Conservation (phyloP, 2,113 vertebrate genomes). For the Clarias magur region DNA sequence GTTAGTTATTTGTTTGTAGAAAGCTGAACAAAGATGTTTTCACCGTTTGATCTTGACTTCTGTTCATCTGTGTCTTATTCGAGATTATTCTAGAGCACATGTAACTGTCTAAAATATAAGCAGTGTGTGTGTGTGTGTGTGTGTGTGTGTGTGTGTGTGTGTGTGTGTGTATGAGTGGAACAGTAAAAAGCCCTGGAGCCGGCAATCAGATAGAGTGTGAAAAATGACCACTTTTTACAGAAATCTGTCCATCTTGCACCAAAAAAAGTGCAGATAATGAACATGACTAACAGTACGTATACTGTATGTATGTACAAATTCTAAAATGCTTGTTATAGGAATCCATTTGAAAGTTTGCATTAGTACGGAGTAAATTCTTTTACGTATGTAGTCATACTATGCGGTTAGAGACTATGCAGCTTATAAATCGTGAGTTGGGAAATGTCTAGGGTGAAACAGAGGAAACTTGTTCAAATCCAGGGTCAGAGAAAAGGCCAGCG, state of each 20-base stretch:
- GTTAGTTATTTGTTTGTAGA: not conserved
- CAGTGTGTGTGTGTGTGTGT: too few relatives aligned
- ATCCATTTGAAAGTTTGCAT: not conserved
- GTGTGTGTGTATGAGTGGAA: too few relatives aligned
- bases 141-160: too few relatives aligned
- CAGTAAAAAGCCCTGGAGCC: not conserved
- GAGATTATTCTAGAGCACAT: not conserved
- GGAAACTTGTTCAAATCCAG: slow-evolving; percentile 47
- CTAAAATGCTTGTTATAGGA: not conserved
- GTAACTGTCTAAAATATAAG: not conserved
- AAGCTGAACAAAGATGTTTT: not conserved
- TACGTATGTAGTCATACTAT: not conserved
- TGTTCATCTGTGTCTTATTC: not conserved
- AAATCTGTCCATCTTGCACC: not conserved
- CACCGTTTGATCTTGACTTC: not conserved
- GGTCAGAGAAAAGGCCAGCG: slow-evolving; percentile 45
- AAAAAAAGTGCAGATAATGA: not conserved
- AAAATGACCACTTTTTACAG: not conserved
- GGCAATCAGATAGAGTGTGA: not conserved
- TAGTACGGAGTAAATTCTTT: not conserved
- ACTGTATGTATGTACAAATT: not conserved
- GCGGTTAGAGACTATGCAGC: too few relatives aligned
- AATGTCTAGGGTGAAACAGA: slow-evolving; percentile 19
- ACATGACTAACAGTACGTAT: not conserved
- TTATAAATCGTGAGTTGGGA: slow-evolving; percentile 2